phyloP scores from a whole-genome alignment of 2,797 vertebrate species.

The Sciurus vulgaris region DNA sequence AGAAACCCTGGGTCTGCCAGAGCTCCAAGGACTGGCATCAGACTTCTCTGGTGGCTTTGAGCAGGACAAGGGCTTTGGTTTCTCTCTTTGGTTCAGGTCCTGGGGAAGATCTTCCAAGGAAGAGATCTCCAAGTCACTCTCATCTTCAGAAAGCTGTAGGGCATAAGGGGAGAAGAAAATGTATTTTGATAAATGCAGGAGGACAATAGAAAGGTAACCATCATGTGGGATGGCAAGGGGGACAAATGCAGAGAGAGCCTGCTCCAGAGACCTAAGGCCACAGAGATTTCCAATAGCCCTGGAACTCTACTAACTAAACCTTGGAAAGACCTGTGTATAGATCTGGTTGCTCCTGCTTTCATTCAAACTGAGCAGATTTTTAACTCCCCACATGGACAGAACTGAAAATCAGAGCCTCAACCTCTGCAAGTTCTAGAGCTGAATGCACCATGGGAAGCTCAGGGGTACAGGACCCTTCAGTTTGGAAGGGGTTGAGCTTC shows the following conservation, averaged over 20 bases:
- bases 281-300: background rate
- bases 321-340: background rate
- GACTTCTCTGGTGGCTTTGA: slow-evolving; percentile 49
- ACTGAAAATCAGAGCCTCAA: background rate
- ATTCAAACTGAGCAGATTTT: background rate
- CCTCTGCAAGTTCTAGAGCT: background rate
- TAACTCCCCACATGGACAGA: background rate
- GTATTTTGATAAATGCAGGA: background rate
- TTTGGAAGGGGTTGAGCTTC: background rate
- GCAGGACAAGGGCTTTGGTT: slow-evolving; percentile 17
- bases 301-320: background rate
- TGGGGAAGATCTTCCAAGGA: slow-evolving; percentile 86
- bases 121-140: slow-evolving; percentile 86
- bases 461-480: background rate
- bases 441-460: background rate
- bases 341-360: background rate
- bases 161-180: background rate
- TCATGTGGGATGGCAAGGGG: too few species aligned
- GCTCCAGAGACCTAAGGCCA: background rate
- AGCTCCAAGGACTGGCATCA: slow-evolving; percentile 83
- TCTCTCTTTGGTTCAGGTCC: slow-evolving; percentile 60
- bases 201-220: background rate
- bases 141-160: slow-evolving; percentile 77
- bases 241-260: background rate
- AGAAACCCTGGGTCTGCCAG: slow-evolving; percentile 71